These are phyloP conservation scores for Drosophila pseudoananassae DNA, from an alignment of 1,140 invertebrate genomes.

Conservation along the genomic window DNA sequence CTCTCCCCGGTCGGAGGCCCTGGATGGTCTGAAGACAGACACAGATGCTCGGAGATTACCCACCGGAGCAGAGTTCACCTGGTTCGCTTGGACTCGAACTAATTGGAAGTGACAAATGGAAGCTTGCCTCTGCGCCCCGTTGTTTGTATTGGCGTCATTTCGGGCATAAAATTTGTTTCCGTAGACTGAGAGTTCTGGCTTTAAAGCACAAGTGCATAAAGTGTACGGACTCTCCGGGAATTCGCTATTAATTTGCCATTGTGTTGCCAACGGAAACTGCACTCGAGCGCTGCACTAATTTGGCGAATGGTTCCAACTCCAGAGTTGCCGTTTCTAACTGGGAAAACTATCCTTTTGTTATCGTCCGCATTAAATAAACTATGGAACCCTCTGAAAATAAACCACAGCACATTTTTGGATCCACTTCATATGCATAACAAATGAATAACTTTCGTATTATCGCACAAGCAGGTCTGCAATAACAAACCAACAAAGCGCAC, in stretches of 20 bases:
- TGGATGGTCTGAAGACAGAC: conserved; percentile 8
- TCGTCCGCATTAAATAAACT: conserved; percentile 5
- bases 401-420: conserved; percentile 51
- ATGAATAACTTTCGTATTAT: conserved; percentile 71
- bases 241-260: conserved; percentile 34
- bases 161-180: neutral
- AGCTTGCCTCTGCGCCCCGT: conserved; percentile 18
- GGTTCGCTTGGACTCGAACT: conserved; percentile 42
- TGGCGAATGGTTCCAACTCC: conserved; percentile 12
- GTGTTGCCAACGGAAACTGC: conserved; percentile 52
- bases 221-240: neutral
- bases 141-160: conserved; percentile 19
- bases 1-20: neutral
- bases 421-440: conserved; percentile 79
- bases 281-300: conserved; percentile 45
- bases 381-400: conserved; percentile 24
- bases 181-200: neutral
- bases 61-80: conserved; percentile 50
- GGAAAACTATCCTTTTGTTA: conserved; percentile 54
- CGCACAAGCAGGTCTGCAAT: conserved; percentile 17
- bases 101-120: conserved; percentile 64
- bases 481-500: conserved; percentile 16
- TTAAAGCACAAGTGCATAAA: conserved; percentile 18
- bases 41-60: conserved; percentile 44
- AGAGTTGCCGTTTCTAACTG: conserved; percentile 46